Percentiles rank a stretch among this genome's conserved stretches.
Evolutionary conservation across 2,797 vertebrate species (phyloP).

Genomic region (Alosa sapidissima): DNA sequence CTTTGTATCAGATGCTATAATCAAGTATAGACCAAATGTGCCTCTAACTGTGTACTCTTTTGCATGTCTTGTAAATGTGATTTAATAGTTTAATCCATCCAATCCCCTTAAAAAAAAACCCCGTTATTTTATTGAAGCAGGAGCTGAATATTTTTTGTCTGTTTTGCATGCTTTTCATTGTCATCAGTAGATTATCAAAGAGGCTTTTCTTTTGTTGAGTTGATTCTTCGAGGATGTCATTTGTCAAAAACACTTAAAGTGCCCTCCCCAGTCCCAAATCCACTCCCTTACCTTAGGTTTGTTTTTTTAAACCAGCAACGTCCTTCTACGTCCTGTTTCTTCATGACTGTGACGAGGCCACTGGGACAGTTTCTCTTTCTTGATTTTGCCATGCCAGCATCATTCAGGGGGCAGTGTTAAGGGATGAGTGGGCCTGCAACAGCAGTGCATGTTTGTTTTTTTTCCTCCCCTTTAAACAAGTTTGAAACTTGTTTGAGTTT

Average conservation of each 20-base stretch:
- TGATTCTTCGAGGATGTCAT: background rate
- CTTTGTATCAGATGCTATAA: constrained; percentile 48
- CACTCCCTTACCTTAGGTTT: constrained; percentile 41
- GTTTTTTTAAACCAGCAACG: background rate
- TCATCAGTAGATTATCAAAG: constrained; percentile 61
- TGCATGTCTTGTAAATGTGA: constrained; percentile 42
- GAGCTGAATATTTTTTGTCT: constrained; percentile 51
- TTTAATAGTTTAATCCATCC: constrained; percentile 60
- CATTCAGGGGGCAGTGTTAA: constrained; percentile 71
- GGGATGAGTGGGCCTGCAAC: constrained; percentile 57
- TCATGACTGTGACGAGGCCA: constrained; percentile 47
- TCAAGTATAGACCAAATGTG: constrained; percentile 35
- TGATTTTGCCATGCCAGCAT: constrained; percentile 57
- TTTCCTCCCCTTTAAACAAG: constrained; percentile 59
- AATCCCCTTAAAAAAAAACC: constrained; percentile 47
- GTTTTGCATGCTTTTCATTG: constrained; percentile 70
- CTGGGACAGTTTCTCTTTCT: constrained; percentile 54
- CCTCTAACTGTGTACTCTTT: constrained; percentile 36
- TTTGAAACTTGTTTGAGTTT: constrained; percentile 72
- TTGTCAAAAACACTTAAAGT: background rate
- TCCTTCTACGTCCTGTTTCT: background rate
- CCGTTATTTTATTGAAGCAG: constrained; percentile 58
- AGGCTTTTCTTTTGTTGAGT: constrained; percentile 44
- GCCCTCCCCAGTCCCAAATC: background rate
- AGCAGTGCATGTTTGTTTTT: constrained; percentile 57